These are phyloP conservation scores for Ichneumoninae sp. DNA, from an alignment of 2,888 invertebrate species.

Conservation along the genomic window DNA sequence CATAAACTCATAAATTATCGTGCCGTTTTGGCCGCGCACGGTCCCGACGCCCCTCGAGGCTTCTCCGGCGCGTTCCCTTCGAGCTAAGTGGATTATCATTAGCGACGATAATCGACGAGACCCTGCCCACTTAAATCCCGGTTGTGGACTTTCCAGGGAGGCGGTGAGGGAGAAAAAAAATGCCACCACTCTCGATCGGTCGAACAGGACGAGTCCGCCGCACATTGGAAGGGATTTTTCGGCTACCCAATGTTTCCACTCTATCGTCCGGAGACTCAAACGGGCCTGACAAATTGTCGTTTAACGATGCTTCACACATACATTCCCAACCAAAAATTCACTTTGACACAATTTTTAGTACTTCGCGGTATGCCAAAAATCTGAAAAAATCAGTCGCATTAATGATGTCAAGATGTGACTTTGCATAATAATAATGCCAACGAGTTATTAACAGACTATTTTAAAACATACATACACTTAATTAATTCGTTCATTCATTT, in stretches of 20 bases:
- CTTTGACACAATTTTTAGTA: too few relatives aligned
- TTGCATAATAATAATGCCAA: too few relatives aligned
- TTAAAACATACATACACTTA: too few relatives aligned
- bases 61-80: constrained; percentile 19
- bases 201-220: background rate
- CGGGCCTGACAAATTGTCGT: constrained; percentile 2
- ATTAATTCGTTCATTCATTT: too few relatives aligned
- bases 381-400: too few relatives aligned
- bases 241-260: background rate
- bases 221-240: background rate
- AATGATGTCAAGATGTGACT: background rate
- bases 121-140: constrained; percentile 17
- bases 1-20: constrained; percentile 59
- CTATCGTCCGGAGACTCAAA: background rate
- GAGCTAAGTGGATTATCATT: constrained; percentile 63
- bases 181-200: background rate
- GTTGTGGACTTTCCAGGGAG: background rate
- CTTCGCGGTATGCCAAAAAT: too few relatives aligned
- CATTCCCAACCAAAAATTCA: too few relatives aligned
- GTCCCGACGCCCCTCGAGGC: constrained; percentile 23
- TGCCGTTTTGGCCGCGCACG: constrained; percentile 21
- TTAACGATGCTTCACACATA: background rate
- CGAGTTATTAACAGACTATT: too few relatives aligned
- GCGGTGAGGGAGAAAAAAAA: background rate
- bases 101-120: constrained; percentile 52